Evolutionary conservation across 2,888 invertebrate genomes (phyloP).

Genomic region (Lasioglossum marginatum): DNA sequence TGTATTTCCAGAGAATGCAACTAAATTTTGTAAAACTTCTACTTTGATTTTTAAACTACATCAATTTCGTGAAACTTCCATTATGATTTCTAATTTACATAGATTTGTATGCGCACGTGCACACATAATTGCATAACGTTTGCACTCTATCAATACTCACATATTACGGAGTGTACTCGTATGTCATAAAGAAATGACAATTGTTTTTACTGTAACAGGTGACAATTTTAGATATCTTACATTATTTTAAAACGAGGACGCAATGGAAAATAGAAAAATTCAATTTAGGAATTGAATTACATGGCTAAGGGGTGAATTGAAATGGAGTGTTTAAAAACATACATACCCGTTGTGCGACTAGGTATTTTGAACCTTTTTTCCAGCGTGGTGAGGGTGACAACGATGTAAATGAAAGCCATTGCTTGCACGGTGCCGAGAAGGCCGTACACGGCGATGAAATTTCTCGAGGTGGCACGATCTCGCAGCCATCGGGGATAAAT

Average conservation of each 20-base stretch:
- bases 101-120: not conserved
- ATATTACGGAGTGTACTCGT: not conserved
- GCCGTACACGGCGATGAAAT: constrained; percentile 87
- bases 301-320: not conserved
- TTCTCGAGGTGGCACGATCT: constrained; percentile 86
- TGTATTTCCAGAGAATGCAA: too few relatives aligned
- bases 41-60: not conserved
- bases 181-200: not conserved
- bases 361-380: constrained; percentile 90
- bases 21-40: not conserved
- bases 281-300: not conserved
- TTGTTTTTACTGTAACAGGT: not conserved
- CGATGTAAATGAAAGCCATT: constrained; percentile 88
- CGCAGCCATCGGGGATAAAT: constrained; percentile 87
- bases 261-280: not conserved
- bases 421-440: constrained; percentile 88
- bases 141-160: not conserved
- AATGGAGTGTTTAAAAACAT: not conserved
- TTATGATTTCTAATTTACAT: not conserved
- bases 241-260: too few relatives aligned
- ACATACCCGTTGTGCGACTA: constrained; percentile 88
- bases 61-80: not conserved
- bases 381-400: constrained; percentile 88
- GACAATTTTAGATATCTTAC: too few relatives aligned
- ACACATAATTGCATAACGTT: not conserved